Evolutionary conservation across 2,113 vertebrate genomes (phyloP).

Genomic region (Plecotus auritus): DNA sequence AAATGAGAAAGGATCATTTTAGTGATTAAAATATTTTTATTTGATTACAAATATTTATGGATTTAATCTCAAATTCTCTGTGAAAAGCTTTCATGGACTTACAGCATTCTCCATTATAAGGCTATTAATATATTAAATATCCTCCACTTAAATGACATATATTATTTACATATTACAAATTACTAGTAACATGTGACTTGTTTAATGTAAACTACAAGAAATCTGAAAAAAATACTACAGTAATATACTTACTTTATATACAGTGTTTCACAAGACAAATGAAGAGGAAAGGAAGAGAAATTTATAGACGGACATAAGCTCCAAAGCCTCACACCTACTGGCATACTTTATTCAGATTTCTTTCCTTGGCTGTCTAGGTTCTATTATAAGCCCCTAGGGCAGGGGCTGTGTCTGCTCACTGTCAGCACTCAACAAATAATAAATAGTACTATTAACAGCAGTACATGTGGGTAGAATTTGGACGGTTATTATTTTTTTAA

Average conservation of each 20-base stretch:
- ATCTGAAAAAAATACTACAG: background rate
- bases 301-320: background rate
- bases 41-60: background rate
- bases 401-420: background rate
- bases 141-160: background rate
- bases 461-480: background rate
- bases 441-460: background rate
- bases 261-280: background rate
- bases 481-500: slow-evolving; percentile 25
- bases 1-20: slow-evolving; percentile 3
- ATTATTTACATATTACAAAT: background rate
- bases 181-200: background rate
- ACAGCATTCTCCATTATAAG: background rate
- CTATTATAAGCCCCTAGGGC: background rate
- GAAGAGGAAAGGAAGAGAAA: slow-evolving; percentile 8
- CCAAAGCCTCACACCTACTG: background rate
- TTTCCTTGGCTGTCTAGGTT: background rate
- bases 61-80: background rate
- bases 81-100: background rate
- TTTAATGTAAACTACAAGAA: background rate
- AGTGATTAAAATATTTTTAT: background rate
- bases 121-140: background rate
- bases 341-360: background rate
- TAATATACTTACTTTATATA: background rate
- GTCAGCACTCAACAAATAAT: slow-evolving; percentile 14